Conservation (phyloP, 2,797 vertebrate species). For the Valencia hispanica region DNA sequence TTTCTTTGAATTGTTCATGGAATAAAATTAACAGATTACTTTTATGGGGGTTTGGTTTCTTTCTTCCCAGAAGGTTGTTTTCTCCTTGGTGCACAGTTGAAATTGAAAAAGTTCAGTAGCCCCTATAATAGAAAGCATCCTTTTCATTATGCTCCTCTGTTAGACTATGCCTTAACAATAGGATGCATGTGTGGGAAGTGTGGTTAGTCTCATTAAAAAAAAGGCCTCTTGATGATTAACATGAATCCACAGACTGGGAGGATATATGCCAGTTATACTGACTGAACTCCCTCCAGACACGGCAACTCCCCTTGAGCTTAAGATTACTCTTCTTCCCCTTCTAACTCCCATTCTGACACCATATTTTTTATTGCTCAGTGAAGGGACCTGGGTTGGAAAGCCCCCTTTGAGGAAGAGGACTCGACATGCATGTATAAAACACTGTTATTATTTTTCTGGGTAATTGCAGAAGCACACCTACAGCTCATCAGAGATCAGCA, state of each 20-base stretch:
- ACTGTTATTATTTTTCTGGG: constrained; percentile 38
- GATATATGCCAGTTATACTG: constrained; percentile 46
- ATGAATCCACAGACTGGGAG: constrained; percentile 55
- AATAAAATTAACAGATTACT: constrained; percentile 4
- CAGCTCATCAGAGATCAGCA: too few relatives aligned
- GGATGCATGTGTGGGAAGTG: constrained; percentile 6
- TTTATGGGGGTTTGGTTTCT: background rate
- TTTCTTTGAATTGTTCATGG: constrained; percentile 25
- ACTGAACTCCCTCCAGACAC: constrained; percentile 53
- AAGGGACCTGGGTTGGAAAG: constrained; percentile 54
- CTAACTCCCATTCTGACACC: constrained; percentile 53
- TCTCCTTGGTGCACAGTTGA: background rate
- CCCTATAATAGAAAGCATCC: background rate
- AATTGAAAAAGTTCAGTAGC: background rate
- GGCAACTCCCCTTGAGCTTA: constrained; percentile 46
- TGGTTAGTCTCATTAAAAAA: constrained; percentile 33
- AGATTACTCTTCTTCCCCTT: constrained; percentile 54
- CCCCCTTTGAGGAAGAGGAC: constrained; percentile 57
- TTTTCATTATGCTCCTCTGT: constrained; percentile 26
- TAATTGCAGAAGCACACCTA: too few relatives aligned
- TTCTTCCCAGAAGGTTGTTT: background rate
- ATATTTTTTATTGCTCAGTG: constrained; percentile 62
- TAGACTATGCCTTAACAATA: constrained; percentile 21
- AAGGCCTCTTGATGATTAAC: constrained; percentile 64
- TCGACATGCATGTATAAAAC: constrained; percentile 55